Evolutionary conservation across 2,113 vertebrate genomes (phyloP).

Genomic region (Paracanthobrama guichenoti): DNA sequence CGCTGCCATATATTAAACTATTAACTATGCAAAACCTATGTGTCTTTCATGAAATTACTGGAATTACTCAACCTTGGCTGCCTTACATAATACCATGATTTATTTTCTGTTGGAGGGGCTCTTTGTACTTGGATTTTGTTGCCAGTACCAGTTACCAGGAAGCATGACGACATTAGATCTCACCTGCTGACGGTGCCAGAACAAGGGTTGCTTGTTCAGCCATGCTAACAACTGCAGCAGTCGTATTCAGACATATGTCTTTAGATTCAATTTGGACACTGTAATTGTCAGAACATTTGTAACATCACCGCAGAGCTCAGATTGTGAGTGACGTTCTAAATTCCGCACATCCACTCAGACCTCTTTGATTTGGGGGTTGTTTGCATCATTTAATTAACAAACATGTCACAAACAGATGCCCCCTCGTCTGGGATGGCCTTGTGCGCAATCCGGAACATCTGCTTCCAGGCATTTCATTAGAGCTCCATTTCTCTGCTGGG

Average conservation of each 20-base stretch:
- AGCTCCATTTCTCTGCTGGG: constrained; percentile 22
- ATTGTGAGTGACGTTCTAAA: neutral
- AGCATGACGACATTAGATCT: constrained; percentile 64
- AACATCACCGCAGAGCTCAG: neutral
- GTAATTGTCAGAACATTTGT: constrained; percentile 1
- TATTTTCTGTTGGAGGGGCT: constrained; percentile 57
- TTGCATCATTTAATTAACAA: constrained; percentile 41
- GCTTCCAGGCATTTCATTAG: constrained; percentile 52
- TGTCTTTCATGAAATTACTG: neutral
- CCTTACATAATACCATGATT: constrained; percentile 4
- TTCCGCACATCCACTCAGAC: neutral
- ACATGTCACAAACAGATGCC: constrained; percentile 43
- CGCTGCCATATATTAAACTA: neutral
- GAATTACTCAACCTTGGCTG: neutral
- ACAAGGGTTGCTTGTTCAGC: constrained; percentile 55
- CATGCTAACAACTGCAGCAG: neutral
- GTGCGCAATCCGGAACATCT: constrained; percentile 48
- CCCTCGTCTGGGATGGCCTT: neutral
- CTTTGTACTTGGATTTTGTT: constrained; percentile 64
- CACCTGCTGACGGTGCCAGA: constrained; percentile 57
- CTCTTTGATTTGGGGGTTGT: constrained; percentile 28
- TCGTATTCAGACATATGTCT: neutral
- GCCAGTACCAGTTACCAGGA: constrained; percentile 63
- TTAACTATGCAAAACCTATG: neutral
- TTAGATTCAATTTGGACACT: neutral